Base-by-base conservation (phyloP, 2,888 invertebrate genomes). In the Rotaria sp. region DNA sequence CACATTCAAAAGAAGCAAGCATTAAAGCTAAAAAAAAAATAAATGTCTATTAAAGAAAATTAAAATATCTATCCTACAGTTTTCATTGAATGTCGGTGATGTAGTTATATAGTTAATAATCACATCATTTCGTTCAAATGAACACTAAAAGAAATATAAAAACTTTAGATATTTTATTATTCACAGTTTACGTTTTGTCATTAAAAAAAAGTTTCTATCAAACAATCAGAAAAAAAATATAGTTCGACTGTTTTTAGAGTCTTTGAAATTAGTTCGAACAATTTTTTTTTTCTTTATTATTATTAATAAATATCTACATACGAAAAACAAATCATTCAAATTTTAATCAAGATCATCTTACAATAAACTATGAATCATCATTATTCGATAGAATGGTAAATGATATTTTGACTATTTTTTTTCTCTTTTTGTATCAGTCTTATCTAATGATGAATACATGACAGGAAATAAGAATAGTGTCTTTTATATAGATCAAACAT, bases 71-170 rank as follows among this genome's bases (percentile, higher is more conserved):
- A 30, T 38, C 26, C 2, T 84, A 86, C 86, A 48, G 26, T 86
- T 85, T 80, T 86, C 86, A 75, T 45, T 85, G 15, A 85, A 84
- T 48, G 52, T 57, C 18, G 86, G 86, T 35, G 67, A 41, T 35
- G 86, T 86, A 18, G 74, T 35, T n/a, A 86, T 52, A 75, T 75
- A 86, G 55, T 80, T 85, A 15, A 48, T 74, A 41, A 86, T 74
- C 10, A 15, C 55, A 41, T 50, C 59, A 30, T 85, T 52, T 30
- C 74, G 84, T 41, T n/a, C 0, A 74, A 74, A 86, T 41, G 80
- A 80, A 80, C 80, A 80, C 67, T 67, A 67, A 30, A 67, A 67
- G 21, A 7, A 35, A 15, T 4, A 67, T 8, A 3, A 52, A 52
- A 52, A 24, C 5, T 5, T 52, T 3, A 24, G 0, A 52, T 52